These are phyloP conservation scores for Tribolium freemani DNA, from an alignment of 2,888 invertebrate species.

Conservation along the genomic window DNA sequence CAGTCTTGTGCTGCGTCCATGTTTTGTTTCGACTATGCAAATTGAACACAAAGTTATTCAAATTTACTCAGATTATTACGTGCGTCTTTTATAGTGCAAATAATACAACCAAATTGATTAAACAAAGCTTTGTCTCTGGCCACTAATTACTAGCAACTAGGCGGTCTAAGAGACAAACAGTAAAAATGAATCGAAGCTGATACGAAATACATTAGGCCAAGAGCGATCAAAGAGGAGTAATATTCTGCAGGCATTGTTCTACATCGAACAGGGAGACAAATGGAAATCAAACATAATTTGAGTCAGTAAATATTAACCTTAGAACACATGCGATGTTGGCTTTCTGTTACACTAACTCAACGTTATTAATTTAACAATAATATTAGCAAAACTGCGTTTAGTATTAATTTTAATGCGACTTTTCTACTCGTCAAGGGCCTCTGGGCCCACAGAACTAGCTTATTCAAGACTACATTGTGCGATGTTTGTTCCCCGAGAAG, in stretches of 20 bases:
- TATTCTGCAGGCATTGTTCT: constrained; percentile 5
- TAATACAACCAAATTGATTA: constrained; percentile 38
- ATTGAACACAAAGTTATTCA: constrained; percentile 40
- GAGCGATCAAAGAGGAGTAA: neutral
- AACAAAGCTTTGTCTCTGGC: constrained; percentile 30
- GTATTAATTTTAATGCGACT: neutral
- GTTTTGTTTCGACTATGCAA: constrained; percentile 36
- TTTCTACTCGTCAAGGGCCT: neutral
- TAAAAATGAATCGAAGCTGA: constrained; percentile 9
- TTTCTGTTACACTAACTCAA: constrained; percentile 16
- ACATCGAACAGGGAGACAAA: constrained; percentile 12
- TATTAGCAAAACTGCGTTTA: constrained; percentile 5
- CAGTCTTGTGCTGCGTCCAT: constrained; percentile 25
- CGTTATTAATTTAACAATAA: constrained; percentile 25
- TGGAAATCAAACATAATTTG: constrained; percentile 40
- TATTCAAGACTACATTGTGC: too few species aligned
- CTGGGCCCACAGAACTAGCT: neutral
- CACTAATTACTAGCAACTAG: constrained; percentile 19
- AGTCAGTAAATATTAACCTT: constrained; percentile 30
- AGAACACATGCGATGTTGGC: constrained; percentile 17
- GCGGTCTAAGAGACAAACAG: neutral
- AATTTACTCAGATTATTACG: constrained; percentile 39
- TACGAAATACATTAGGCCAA: neutral
- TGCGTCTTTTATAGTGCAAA: constrained; percentile 39
- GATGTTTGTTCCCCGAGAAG: too few species aligned